These are phyloP conservation scores for Etheostoma perlongum DNA, from an alignment of 2,797 vertebrate species.

Conservation along the genomic window DNA sequence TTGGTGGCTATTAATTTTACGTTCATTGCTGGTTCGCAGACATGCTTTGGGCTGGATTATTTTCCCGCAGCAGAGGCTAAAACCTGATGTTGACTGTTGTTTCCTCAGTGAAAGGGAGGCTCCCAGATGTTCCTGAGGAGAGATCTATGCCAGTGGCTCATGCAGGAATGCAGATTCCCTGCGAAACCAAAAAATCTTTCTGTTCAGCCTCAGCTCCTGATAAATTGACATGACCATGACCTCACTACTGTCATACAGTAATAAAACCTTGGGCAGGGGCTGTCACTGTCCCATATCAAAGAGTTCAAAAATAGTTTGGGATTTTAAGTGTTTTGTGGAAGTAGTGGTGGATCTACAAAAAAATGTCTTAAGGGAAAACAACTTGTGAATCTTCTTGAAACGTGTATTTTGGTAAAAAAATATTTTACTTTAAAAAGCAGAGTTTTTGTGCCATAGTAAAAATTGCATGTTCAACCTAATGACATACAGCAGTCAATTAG, in stretches of 20 bases:
- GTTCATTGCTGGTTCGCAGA: conserved; percentile 39
- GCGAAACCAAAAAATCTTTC: conserved; percentile 76
- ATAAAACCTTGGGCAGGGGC: conserved; percentile 50
- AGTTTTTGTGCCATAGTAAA: not conserved
- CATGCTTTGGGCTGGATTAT: conserved; percentile 34
- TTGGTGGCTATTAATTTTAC: conserved; percentile 43
- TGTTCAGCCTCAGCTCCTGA: conserved; percentile 75
- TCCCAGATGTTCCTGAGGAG: conserved; percentile 83
- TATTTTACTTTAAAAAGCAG: not conserved
- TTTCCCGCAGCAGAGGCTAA: conserved; percentile 44
- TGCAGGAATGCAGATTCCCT: conserved; percentile 83
- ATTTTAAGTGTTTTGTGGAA: not conserved
- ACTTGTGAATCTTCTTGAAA: not conserved
- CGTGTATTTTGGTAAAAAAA: not conserved
- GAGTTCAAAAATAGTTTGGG: conserved; percentile 21
- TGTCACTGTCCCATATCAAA: conserved; percentile 54
- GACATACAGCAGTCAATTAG: not conserved
- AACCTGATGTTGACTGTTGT: conserved; percentile 74
- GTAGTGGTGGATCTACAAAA: not conserved
- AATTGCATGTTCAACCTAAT: not conserved
- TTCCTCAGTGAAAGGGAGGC: conserved; percentile 75
- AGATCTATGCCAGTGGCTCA: conserved; percentile 81
- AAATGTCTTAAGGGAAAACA: not conserved
- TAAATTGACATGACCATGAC: conserved; percentile 75
- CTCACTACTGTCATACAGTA: conserved; percentile 72